Evolutionary conservation across 1,140 invertebrate genomes (phyloP).

Genomic region (Penaeus japonicus): DNA sequence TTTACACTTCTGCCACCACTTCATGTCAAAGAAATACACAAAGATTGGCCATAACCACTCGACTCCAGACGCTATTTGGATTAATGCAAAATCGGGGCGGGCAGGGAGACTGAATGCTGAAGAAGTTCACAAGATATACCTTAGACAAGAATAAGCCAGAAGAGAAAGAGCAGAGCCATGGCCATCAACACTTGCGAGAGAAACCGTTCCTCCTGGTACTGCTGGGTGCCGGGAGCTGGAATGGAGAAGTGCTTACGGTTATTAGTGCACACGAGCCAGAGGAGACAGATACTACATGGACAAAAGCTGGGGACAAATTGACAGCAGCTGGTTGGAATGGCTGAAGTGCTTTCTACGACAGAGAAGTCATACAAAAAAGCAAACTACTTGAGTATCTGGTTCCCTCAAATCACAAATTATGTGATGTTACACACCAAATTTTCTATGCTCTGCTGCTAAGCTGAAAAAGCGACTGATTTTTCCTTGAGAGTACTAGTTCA

Average conservation of each 20-base stretch:
- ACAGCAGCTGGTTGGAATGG: neutral
- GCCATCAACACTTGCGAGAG: slow-evolving; percentile 93
- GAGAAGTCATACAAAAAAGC: too few species aligned
- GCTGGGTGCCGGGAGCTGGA: slow-evolving; percentile 77
- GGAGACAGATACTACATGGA: neutral
- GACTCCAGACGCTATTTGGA: too few species aligned
- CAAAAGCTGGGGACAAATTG: neutral
- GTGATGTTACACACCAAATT: too few species aligned
- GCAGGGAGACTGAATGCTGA: neutral
- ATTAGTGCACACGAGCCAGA: neutral
- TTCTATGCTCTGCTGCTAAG: neutral
- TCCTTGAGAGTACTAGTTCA: neutral
- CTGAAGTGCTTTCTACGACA: too few species aligned
- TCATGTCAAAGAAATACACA: too few species aligned
- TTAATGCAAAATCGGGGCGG: neutral
- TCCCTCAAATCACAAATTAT: too few species aligned
- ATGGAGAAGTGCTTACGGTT: neutral
- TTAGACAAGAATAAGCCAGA: slow-evolving; percentile 91
- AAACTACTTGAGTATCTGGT: too few species aligned
- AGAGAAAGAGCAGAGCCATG: slow-evolving; percentile 88
- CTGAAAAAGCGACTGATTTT: neutral
- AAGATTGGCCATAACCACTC: too few species aligned
- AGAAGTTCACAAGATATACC: neutral
- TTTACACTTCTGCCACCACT: too few species aligned
- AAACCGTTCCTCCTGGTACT: slow-evolving; percentile 90